Conservation (phyloP, 2,888 invertebrate genomes). For the Emmelina monodactyla region DNA sequence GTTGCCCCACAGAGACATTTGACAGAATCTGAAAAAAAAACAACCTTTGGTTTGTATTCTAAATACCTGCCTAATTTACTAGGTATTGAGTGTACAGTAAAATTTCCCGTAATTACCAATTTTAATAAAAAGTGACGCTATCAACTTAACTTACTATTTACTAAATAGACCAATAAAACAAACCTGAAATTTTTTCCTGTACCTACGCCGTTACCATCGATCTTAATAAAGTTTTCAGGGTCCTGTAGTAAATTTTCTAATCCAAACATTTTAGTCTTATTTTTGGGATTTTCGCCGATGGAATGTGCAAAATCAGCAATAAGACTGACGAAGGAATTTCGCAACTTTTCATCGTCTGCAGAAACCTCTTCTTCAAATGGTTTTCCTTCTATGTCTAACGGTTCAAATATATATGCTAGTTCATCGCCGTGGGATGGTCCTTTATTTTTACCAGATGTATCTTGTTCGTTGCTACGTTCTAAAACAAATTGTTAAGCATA, state of each 20-base stretch:
- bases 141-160: neutral
- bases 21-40: slow-evolving; percentile 60
- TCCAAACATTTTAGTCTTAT: slow-evolving; percentile 21
- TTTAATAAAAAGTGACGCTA: too few species aligned
- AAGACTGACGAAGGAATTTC: slow-evolving; percentile 71
- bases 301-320: slow-evolving; percentile 72
- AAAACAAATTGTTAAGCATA: too few species aligned
- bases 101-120: neutral
- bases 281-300: slow-evolving; percentile 10
- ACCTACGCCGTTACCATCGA: slow-evolving; percentile 27
- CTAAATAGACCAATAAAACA: neutral
- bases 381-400: slow-evolving; percentile 67
- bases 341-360: slow-evolving; percentile 68
- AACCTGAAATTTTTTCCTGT: slow-evolving; percentile 47
- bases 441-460: too few species aligned
- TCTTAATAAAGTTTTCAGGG: slow-evolving; percentile 40
- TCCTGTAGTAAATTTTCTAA: slow-evolving; percentile 29
- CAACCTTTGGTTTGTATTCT: neutral
- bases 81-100: neutral
- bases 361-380: slow-evolving; percentile 44
- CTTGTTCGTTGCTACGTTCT: neutral
- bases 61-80: neutral
- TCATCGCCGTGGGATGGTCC: slow-evolving; percentile 76
- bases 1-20: slow-evolving; percentile 75
- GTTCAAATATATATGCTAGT: slow-evolving; percentile 74